These are phyloP conservation scores for Coenobita brevimanus DNA, from an alignment of 1,140 invertebrate genomes.

Conservation along the genomic window DNA sequence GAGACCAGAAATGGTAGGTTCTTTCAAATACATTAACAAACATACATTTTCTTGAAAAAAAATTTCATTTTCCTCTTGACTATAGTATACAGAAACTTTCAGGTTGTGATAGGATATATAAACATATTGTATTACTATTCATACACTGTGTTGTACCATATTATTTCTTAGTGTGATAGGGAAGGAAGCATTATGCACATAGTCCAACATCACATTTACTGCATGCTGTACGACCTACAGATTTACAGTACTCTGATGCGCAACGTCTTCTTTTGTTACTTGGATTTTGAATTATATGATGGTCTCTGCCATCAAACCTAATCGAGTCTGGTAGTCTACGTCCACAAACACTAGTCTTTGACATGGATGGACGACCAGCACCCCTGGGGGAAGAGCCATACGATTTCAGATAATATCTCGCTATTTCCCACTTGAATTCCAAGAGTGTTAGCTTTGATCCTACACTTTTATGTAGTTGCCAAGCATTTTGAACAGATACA, in stretches of 20 bases:
- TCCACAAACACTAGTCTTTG: no score
- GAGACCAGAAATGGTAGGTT: background rate
- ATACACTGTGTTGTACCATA: background rate
- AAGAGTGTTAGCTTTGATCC: background rate
- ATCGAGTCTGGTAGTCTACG: no score
- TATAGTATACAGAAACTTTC: no score
- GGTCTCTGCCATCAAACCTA: no score
- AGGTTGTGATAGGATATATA: background rate
- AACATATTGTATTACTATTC: background rate
- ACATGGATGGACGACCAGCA: no score
- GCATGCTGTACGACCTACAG: no score
- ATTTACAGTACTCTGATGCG: no score
- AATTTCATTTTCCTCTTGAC: background rate
- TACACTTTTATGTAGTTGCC: background rate
- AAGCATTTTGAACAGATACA: constrained; percentile 2
- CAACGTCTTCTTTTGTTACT: background rate
- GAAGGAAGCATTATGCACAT: background rate
- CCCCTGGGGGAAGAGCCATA: no score
- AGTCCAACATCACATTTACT: no score
- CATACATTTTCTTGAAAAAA: background rate
- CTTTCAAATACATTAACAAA: background rate
- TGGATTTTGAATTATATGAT: background rate
- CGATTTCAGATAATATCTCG: no score
- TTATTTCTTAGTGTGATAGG: no score
- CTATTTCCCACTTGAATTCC: background rate